Conservation (phyloP, 2,113 vertebrate species). For the Corapipo altera region DNA sequence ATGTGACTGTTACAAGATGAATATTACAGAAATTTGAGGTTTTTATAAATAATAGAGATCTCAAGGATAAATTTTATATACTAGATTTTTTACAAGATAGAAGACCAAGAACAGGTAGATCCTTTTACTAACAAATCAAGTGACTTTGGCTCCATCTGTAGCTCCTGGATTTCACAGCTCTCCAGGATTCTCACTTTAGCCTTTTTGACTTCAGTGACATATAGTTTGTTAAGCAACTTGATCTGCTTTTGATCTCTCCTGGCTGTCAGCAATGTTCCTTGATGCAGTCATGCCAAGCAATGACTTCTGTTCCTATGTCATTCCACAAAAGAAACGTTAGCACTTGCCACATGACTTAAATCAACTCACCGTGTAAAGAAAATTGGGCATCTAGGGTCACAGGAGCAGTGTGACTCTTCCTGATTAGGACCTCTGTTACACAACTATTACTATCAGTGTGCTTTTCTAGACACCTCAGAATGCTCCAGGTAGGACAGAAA, state of each 20-base stretch:
- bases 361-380: conserved; percentile 52
- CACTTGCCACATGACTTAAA: conserved; percentile 69
- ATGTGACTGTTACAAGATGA: background rate
- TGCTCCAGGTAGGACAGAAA: background rate
- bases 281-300: conserved; percentile 51
- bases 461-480: background rate
- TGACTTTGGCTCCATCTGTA: conserved; percentile 42
- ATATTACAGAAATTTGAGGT: background rate
- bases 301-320: conserved; percentile 55
- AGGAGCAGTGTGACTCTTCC: background rate
- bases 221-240: conserved; percentile 69
- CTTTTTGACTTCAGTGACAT: conserved; percentile 54
- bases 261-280: conserved; percentile 62
- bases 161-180: conserved; percentile 53
- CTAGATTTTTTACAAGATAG: background rate
- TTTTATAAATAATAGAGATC: background rate
- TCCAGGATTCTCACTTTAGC: conserved; percentile 30
- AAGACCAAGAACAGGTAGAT: background rate
- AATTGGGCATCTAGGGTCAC: conserved; percentile 15
- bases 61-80: background rate
- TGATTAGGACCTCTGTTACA: background rate
- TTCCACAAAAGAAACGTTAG: conserved; percentile 60
- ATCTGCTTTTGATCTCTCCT: conserved; percentile 74
- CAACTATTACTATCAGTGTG: background rate
- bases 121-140: conserved; percentile 17